Evolutionary conservation across 2,113 vertebrate genomes (phyloP).

Genomic region (Apistogramma diplotaenia): DNA sequence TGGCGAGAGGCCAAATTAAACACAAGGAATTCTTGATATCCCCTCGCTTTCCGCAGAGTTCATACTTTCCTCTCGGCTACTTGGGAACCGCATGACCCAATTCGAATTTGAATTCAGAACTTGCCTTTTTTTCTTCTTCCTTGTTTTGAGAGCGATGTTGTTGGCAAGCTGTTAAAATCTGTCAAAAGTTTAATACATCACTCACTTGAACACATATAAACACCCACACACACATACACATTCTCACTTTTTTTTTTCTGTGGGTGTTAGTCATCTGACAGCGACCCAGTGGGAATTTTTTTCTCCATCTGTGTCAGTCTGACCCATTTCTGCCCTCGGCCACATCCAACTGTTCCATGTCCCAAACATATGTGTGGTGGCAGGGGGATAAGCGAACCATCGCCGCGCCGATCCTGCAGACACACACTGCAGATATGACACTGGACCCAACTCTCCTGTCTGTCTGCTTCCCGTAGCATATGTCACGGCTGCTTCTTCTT

Average conservation of each 20-base stretch:
- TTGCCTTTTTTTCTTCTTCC: slow-evolving; percentile 9
- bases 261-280: slow-evolving; percentile 72
- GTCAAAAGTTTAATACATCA: slow-evolving; percentile 45
- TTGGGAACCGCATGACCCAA: slow-evolving; percentile 27
- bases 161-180: slow-evolving; percentile 59
- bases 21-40: slow-evolving; percentile 26
- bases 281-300: slow-evolving; percentile 77
- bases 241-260: slow-evolving; percentile 32
- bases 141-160: slow-evolving; percentile 28
- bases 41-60: slow-evolving; percentile 15
- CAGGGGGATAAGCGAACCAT: slow-evolving; percentile 76
- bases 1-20: not conserved
- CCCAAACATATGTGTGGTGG: slow-evolving; percentile 81
- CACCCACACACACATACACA: not conserved
- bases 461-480: slow-evolving; percentile 64
- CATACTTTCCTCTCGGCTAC: slow-evolving; percentile 9
- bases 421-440: slow-evolving; percentile 70
- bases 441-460: slow-evolving; percentile 61
- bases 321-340: slow-evolving; percentile 84
- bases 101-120: slow-evolving; percentile 40
- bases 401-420: slow-evolving; percentile 61
- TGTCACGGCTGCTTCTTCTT: slow-evolving; percentile 40
- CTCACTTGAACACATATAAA: slow-evolving; percentile 1
- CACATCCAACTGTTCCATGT: slow-evolving; percentile 81
- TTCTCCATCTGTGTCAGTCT: slow-evolving; percentile 80